A percentile compares a stretch with the other conserved stretches of the same genome.
Conservation (phyloP, 2,888 invertebrate genomes). For the Thalpophila matura region DNA sequence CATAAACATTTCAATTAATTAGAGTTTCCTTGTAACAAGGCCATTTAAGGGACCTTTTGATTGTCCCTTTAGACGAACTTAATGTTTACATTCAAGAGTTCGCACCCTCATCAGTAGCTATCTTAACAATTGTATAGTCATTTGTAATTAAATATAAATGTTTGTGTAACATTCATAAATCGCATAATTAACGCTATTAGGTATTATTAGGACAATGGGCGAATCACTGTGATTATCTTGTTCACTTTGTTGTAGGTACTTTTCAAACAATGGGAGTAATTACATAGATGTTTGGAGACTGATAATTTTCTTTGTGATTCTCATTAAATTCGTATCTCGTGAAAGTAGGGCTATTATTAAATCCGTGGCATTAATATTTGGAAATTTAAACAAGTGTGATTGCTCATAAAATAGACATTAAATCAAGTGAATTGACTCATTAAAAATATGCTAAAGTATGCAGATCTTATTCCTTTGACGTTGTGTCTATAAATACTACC, state of each 20-base stretch:
- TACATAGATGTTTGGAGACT: conserved; percentile 53
- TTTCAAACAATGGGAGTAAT: conserved; percentile 65
- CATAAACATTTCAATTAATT: conserved; percentile 82
- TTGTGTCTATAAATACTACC: too few species aligned
- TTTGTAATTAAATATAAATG: conserved; percentile 68
- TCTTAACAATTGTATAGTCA: conserved; percentile 61
- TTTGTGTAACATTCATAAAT: conserved; percentile 60
- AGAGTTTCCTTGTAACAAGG: conserved; percentile 70
- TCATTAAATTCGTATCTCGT: conserved; percentile 23
- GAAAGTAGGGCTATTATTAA: conserved; percentile 18
- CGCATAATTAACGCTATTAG: conserved; percentile 61
- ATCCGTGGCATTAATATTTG: conserved; percentile 13
- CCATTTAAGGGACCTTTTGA: conserved; percentile 71
- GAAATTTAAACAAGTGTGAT: conserved; percentile 7
- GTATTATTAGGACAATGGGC: conserved; percentile 50
- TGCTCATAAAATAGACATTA: conserved; percentile 22
- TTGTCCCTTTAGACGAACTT: conserved; percentile 77
- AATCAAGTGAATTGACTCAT: conserved; percentile 2
- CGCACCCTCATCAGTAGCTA: conserved; percentile 68
- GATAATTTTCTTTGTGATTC: conserved; percentile 52
- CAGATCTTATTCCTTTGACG: not conserved
- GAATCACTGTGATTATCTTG: conserved; percentile 64
- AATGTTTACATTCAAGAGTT: conserved; percentile 77
- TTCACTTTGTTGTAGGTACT: conserved; percentile 66
- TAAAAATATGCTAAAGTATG: conserved; percentile 3